Base-by-base conservation (phyloP, 2,888 invertebrate species). In the Leptinotarsa rubiginosa region DNA sequence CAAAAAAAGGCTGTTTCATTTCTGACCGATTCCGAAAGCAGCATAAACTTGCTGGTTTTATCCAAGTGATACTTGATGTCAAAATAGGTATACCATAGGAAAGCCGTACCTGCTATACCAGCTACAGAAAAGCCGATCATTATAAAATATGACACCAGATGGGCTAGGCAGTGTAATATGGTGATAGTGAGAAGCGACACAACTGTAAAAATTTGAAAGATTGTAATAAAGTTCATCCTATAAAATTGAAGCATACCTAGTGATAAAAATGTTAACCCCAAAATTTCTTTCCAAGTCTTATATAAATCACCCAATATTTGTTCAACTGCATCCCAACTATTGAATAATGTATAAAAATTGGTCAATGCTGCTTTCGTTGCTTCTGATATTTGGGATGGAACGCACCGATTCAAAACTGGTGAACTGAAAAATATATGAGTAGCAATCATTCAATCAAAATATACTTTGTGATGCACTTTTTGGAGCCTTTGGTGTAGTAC, bases 41-140 rank as follows among this genome's bases (percentile, higher is more conserved):
- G 81, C 84, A 88, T 88, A 75, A 86, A 87, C 69, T 84, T 80
- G 72, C 90, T 88, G 15, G 89, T 90, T 73, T 87, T 86, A 83
- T 93, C 91, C 74, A 93, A 89, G 78, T 92, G 91, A 75, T 90
- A 90, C 81, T 92, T 93, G 52, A 96, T 91, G 82, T 93, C 94
- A 82, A 92, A 91, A 84, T 96, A 97, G 1, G 96, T 96, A 89
- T 95, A 96, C 98, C 98, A 98, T 20, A 97, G 88, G 49, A 95
- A 91, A 16, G 88, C 92, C 22, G 96, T 95, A 2, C 95, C 93
- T 56, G 92, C 93, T 73, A 96, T 89, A 85, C 94, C 93, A 56
- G 93, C 92, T 69, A 96, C 86, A 49, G 93, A 92, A 15, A 96
- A 94, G 68, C 95, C 88, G 72, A 94, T 91, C 91, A 97, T 95